Base-by-base conservation (phyloP, 2,888 invertebrate species). In the Ichneumoninae sp. region DNA sequence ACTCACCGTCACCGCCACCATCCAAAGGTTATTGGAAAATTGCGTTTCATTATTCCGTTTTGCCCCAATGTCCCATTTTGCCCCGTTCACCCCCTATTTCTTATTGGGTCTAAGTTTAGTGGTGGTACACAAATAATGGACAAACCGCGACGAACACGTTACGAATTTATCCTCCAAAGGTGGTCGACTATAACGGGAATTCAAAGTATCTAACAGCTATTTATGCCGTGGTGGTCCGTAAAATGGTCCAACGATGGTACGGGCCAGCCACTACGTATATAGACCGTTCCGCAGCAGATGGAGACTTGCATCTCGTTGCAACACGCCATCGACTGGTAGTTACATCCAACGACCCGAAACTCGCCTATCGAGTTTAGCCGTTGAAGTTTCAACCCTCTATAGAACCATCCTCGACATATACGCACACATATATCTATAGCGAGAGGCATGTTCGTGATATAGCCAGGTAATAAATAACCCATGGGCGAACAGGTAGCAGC, bases 361-460 rank as follows among this genome's bases (percentile, higher is more conserved):
- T 78, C 57, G 47, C 33, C 60, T 50, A 52, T 63, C 78, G 63
- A 78, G 78, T 70, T 70, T 78, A 50, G 71, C 70, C 78, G 78
- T 71, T 78, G 22, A 79, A 71, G 54, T 71, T 79, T 73, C 19
- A 69, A 30, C n/a, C 69, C 52, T 40, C 26, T 36, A 40, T 50
- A 50, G 63, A 70, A 22, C 8, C 26, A 36, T 8, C 4, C 22
- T 50, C 13, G 16, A 63, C 36, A 10, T 57, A 26, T 10, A 22
- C 10, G 22, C 3, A 57, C 13, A 71, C n/a, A 30, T 52, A 70
- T 65, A 50, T 78, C 30, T 69, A 65, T 36, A 66, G 10, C 40
- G 19, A 7, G 69, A 26, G 8, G 33, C 30, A 4, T 16, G 70
- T 26, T 63, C 69, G 7, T 57, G 36, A 79, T 71, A 71, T 13